Evolutionary conservation across 2,888 invertebrate species (phyloP).

Genomic region (Philonicus albiceps): DNA sequence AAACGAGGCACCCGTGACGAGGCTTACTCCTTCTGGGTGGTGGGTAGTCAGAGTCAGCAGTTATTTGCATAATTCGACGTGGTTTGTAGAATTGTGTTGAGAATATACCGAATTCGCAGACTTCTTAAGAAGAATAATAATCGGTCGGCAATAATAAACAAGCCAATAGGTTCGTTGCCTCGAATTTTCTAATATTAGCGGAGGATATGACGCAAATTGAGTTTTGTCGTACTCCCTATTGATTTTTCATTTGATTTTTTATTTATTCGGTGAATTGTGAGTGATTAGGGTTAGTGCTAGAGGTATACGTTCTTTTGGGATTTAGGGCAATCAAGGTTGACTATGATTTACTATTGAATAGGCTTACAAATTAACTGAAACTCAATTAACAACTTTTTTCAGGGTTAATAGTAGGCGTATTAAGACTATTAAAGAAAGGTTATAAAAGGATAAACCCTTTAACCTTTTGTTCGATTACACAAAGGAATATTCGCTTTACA

Average conservation of each 20-base stretch:
- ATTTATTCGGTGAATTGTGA: background rate
- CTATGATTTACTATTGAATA: background rate
- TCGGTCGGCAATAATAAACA: background rate
- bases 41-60: background rate
- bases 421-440: background rate
- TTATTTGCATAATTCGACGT: background rate
- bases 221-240: background rate
- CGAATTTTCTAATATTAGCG: background rate
- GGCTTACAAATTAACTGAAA: background rate
- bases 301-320: background rate
- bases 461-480: background rate
- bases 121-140: background rate
- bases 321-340: background rate
- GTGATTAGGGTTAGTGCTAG: background rate
- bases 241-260: background rate
- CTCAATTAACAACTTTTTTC: background rate
- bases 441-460: background rate
- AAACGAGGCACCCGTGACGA: background rate
- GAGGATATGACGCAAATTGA: background rate
- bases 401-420: background rate
- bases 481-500: too few relatives aligned
- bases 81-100: background rate
- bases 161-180: background rate
- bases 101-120: background rate
- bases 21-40: background rate